These are phyloP conservation scores for Nephila pilipes DNA, from an alignment of 1,140 invertebrate genomes.

Conservation along the genomic window DNA sequence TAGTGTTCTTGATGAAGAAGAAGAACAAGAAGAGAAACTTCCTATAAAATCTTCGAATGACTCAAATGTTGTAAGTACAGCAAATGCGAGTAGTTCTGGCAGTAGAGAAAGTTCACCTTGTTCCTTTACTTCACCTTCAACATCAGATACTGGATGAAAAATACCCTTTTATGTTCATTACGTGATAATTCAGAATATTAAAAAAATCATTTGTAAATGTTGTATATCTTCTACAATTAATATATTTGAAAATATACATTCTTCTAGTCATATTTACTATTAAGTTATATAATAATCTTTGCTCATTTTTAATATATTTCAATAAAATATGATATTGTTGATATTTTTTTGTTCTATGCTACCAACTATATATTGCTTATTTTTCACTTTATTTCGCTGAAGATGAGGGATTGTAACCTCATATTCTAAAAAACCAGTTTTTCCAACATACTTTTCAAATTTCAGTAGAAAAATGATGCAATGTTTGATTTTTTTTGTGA, in stretches of 20 bases:
- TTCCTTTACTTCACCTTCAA: conserved; percentile 60
- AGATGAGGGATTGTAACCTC: too few relatives aligned
- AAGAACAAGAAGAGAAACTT: conserved; percentile 57
- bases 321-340: too few relatives aligned
- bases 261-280: neutral
- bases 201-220: neutral
- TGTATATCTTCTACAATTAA: neutral
- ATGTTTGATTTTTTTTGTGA: too few relatives aligned
- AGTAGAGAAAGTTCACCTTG: conserved; percentile 60
- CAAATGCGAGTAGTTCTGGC: conserved; percentile 37
- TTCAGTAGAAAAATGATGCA: too few relatives aligned
- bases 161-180: neutral
- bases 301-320: neutral
- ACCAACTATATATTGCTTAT: too few relatives aligned
- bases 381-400: too few relatives aligned
- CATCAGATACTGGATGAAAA: conserved; percentile 63
- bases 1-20: conserved; percentile 70
- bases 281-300: neutral
- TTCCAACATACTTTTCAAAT: too few relatives aligned
- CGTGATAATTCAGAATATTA: neutral
- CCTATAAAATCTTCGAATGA: neutral
- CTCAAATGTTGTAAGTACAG: neutral
- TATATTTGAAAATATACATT: neutral
- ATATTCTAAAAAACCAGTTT: too few relatives aligned
- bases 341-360: too few relatives aligned